phyloP scores from a whole-genome alignment of 1,140 invertebrate species.

The Temnothorax curvispinosus region DNA sequence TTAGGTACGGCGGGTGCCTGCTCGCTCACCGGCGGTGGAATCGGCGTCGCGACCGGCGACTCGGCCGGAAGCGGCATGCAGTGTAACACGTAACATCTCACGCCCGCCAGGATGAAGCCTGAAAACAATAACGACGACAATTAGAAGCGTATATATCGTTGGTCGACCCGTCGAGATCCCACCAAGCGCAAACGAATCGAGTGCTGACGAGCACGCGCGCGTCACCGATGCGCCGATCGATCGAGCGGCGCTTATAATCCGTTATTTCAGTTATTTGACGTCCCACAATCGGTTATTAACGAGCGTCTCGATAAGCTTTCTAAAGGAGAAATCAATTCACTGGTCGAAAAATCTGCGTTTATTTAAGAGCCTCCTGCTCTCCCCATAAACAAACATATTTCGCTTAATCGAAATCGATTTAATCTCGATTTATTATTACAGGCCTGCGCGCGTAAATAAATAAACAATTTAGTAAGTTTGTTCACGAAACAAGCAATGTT shows the following conservation, averaged over 20 bases:
- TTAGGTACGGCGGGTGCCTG: slow-evolving; percentile 67
- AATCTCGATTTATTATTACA: neutral
- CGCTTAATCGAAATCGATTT: neutral
- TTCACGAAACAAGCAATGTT: neutral
- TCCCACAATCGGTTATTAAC: neutral
- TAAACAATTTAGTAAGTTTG: neutral
- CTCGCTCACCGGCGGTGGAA: slow-evolving; percentile 74
- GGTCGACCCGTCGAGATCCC: neutral
- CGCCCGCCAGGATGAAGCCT: slow-evolving; percentile 80
- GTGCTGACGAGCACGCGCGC: neutral
- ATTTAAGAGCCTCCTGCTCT: neutral
- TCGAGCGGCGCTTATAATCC: neutral
- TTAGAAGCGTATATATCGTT: neutral
- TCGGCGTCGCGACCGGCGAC: slow-evolving; percentile 79
- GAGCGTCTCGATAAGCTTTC: neutral
- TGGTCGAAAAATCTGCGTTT: neutral
- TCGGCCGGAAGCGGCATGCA: slow-evolving; percentile 80
- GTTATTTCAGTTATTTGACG: neutral
- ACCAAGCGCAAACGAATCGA: neutral
- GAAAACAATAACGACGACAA: neutral
- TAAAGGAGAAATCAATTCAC: neutral
- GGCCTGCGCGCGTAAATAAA: neutral
- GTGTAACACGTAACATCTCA: slow-evolving; percentile 83
- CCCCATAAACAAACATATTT: neutral
- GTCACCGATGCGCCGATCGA: neutral